Evolutionary conservation across 2,113 vertebrate species (phyloP).

Genomic region (Esox niger): DNA sequence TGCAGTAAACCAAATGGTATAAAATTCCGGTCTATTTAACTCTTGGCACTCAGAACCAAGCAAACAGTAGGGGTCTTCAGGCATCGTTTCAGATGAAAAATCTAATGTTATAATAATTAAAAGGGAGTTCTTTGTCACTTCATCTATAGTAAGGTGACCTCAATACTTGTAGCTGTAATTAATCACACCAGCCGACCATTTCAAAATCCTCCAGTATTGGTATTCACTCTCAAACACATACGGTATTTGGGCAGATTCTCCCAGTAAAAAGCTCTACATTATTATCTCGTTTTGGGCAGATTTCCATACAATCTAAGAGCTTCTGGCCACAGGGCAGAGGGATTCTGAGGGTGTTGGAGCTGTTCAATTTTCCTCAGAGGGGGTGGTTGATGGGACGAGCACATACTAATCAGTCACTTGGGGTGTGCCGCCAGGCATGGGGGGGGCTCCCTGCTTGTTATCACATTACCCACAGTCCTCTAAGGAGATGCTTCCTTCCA

Average conservation of each 20-base stretch:
- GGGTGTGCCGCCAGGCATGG: neutral
- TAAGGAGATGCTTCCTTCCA: neutral
- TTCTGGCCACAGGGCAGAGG: constrained; percentile 13
- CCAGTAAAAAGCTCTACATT: neutral
- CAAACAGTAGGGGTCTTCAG: no score
- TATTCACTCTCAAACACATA: no score
- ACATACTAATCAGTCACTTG: neutral
- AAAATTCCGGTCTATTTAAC: no score
- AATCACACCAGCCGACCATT: no score
- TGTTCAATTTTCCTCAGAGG: neutral
- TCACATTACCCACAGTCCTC: neutral
- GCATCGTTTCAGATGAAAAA: neutral
- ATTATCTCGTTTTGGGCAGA: constrained; percentile 1
- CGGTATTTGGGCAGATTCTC: no score
- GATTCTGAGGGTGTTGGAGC: neutral
- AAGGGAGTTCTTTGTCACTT: neutral
- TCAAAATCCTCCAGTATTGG: no score
- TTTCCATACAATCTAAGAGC: constrained; percentile 15
- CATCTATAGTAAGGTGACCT: no score
- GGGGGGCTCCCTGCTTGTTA: neutral
- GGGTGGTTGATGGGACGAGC: neutral
- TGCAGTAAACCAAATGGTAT: no score
- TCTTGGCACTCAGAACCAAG: no score
- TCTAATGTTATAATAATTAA: neutral
- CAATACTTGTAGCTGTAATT: no score